phyloP scores from a whole-genome alignment of 2,797 vertebrate species.

The Sarcoramphus papa region DNA sequence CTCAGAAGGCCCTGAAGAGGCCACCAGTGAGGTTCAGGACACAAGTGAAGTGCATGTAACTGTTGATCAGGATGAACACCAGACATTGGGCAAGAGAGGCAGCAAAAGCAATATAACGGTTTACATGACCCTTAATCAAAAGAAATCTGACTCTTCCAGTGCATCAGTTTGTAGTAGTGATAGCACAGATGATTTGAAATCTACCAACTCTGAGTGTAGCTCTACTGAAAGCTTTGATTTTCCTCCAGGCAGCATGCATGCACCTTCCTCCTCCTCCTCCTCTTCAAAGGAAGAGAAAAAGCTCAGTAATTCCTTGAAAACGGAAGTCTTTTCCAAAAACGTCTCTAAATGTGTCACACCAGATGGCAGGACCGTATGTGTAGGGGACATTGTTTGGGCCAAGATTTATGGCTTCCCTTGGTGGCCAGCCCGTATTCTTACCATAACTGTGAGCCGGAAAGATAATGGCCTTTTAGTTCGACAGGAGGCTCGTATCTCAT shows the following conservation, averaged over 20 bases:
- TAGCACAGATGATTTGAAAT: conserved; percentile 88
- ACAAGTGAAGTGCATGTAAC: conserved; percentile 75
- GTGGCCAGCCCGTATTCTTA: conserved; percentile 95
- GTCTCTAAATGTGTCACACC: conserved; percentile 91
- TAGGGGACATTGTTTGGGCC: conserved; percentile 98
- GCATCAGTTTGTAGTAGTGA: conserved; percentile 87
- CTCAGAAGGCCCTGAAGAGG: conserved; percentile 80
- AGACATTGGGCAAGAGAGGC: conserved; percentile 79
- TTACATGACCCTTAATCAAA: conserved; percentile 87
- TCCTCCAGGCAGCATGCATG: conserved; percentile 83
- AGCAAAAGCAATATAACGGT: conserved; percentile 85
- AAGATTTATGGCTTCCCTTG: conserved; percentile 99
- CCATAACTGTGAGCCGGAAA: conserved; percentile 90
- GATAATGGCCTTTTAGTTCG: conserved; percentile 88
- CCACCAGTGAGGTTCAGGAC: conserved; percentile 78
- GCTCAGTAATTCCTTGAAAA: conserved; percentile 88
- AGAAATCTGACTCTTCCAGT: conserved; percentile 85
- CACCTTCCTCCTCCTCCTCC: conserved; percentile 75
- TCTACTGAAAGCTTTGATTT: conserved; percentile 89
- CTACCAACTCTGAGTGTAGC: conserved; percentile 90
- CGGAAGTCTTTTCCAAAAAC: conserved; percentile 92
- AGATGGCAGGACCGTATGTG: conserved; percentile 92
- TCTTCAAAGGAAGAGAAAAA: conserved; percentile 85
- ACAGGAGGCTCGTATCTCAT: conserved; percentile 95
- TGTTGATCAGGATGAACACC: conserved; percentile 79